These are phyloP conservation scores for Cheirogaleus medius DNA, from an alignment of 2,113 vertebrate genomes.

Conservation along the genomic window DNA sequence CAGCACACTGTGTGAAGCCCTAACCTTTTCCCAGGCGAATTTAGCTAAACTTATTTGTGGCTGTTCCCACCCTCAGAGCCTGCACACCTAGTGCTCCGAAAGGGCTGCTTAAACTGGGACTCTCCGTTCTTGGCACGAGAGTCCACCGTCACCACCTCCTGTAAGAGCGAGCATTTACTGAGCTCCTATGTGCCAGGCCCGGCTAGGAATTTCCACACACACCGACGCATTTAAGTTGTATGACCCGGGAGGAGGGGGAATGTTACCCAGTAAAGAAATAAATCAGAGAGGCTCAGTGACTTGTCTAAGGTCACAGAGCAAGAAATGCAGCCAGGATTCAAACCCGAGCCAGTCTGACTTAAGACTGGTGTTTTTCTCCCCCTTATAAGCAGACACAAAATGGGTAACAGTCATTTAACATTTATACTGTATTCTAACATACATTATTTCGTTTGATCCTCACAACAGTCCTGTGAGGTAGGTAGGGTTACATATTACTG, in stretches of 20 bases:
- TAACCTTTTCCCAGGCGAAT: background rate
- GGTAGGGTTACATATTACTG: constrained; percentile 65
- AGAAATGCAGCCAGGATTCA: background rate
- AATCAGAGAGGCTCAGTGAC: background rate
- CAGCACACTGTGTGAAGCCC: background rate
- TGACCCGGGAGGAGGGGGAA: background rate
- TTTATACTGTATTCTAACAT: constrained; percentile 47
- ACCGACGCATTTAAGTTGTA: background rate
- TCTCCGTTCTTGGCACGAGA: background rate
- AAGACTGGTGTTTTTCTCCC: background rate
- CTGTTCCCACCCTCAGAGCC: background rate
- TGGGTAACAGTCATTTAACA: background rate
- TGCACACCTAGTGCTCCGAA: background rate
- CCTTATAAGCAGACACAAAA: constrained; percentile 2
- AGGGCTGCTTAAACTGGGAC: background rate
- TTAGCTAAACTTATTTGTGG: background rate
- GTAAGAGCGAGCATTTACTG: background rate
- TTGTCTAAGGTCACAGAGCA: background rate
- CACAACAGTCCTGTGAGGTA: constrained; percentile 79
- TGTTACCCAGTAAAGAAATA: background rate
- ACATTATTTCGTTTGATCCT: constrained; percentile 65
- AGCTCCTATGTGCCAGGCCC: background rate
- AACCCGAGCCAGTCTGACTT: background rate
- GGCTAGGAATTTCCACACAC: background rate
- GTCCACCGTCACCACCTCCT: background rate